These are phyloP conservation scores for Leptosomus discolor DNA, from an alignment of 2,113 vertebrate genomes.

Conservation along the genomic window DNA sequence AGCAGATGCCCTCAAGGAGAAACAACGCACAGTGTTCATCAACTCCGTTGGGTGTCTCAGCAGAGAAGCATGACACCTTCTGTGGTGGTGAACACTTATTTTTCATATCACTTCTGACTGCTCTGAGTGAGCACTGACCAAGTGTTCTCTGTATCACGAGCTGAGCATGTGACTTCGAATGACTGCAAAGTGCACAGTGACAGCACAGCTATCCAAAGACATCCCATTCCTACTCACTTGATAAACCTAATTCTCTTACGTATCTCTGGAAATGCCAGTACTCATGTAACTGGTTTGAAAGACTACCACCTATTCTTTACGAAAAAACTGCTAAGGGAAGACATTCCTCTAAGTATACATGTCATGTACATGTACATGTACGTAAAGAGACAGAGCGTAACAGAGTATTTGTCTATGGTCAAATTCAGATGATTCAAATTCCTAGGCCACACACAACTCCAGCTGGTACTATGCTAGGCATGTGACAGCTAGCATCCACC, in stretches of 20 bases:
- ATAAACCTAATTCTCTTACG: background rate
- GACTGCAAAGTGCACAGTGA: background rate
- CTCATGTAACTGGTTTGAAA: background rate
- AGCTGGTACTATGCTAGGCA: background rate
- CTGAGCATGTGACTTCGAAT: background rate
- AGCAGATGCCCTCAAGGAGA: background rate
- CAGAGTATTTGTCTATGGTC: background rate
- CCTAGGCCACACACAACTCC: background rate
- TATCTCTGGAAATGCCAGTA: background rate
- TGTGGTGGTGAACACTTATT: background rate
- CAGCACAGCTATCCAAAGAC: background rate
- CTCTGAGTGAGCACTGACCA: background rate
- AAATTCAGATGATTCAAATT: conserved; percentile 45
- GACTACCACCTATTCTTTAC: background rate
- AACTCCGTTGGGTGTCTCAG: background rate
- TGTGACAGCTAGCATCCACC: background rate
- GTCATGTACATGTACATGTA: background rate
- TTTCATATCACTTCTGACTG: background rate
- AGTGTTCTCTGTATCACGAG: background rate
- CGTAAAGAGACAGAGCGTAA: background rate
- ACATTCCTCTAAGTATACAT: background rate
- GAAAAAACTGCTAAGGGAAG: background rate
- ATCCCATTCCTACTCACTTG: background rate
- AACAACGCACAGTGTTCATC: background rate
- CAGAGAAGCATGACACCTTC: background rate